Percentiles rank a stretch among this genome's conserved stretches.
These are phyloP conservation scores for Semaprochilodus insignis DNA, from an alignment of 2,797 vertebrate species.

Conservation along the genomic window DNA sequence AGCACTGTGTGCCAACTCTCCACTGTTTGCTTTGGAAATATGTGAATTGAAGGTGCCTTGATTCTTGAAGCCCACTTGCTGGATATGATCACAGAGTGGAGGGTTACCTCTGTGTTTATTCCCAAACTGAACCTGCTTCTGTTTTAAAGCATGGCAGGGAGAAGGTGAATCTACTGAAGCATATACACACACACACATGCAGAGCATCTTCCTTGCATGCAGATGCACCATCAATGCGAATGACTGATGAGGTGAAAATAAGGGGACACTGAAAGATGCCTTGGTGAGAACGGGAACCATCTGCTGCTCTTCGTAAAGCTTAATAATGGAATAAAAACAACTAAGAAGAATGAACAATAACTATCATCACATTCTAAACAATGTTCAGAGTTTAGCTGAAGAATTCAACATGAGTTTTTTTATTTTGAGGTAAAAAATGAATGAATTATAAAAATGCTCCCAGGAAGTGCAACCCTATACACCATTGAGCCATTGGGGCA, in stretches of 20 bases:
- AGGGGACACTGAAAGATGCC: slow-evolving; percentile 48
- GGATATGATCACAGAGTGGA: slow-evolving; percentile 9
- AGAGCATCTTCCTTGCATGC: slow-evolving; percentile 48
- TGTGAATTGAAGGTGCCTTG: slow-evolving; percentile 3
- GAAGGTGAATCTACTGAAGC: not conserved
- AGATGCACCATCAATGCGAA: slow-evolving; percentile 41
- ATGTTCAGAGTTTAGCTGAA: not conserved
- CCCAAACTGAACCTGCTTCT: slow-evolving; percentile 44
- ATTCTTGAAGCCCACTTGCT: slow-evolving; percentile 32
- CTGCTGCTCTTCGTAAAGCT: slow-evolving; percentile 45
- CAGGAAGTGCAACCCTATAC: too few relatives aligned
- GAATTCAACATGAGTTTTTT: not conserved
- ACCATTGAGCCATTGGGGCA: too few relatives aligned
- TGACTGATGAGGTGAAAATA: slow-evolving; percentile 56
- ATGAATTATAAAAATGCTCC: too few relatives aligned
- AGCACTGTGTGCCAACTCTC: not conserved
- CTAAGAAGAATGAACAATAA: slow-evolving; percentile 8
- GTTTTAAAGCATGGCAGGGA: slow-evolving; percentile 44
- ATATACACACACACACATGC: slow-evolving; percentile 19
- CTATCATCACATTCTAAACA: slow-evolving; percentile 1
- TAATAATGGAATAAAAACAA: slow-evolving; percentile 18
- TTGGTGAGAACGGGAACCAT: slow-evolving; percentile 46
- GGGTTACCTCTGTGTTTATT: slow-evolving; percentile 10
- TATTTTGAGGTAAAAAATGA: not conserved
- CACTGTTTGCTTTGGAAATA: slow-evolving; percentile 27